These are phyloP conservation scores for Asbolus verrucosus DNA, from an alignment of 1,140 invertebrate genomes.

Conservation along the genomic window DNA sequence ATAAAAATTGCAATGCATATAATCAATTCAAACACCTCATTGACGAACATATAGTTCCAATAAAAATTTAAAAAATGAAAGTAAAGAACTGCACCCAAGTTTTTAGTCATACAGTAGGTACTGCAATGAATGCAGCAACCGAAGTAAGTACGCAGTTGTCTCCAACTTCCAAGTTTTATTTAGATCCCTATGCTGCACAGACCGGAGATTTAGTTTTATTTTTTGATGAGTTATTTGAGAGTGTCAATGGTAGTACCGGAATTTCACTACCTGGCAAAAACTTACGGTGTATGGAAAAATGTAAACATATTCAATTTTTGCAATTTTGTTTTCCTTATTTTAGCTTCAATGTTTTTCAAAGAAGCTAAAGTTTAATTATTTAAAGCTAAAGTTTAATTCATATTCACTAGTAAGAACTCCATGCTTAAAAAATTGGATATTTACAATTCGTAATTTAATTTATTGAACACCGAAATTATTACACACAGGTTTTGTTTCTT, in stretches of 20 bases:
- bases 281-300: slow-evolving; percentile 29
- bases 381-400: too few relatives aligned
- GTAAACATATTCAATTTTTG: slow-evolving; percentile 31
- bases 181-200: slow-evolving; percentile 36
- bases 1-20: slow-evolving; percentile 12
- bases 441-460: too few relatives aligned
- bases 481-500: too few relatives aligned
- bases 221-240: slow-evolving; percentile 47
- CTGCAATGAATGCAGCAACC: background rate
- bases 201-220: slow-evolving; percentile 47
- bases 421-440: slow-evolving; percentile 28
- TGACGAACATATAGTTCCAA: slow-evolving; percentile 42
- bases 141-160: slow-evolving; percentile 14
- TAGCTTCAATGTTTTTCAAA: slow-evolving; percentile 34
- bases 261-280: slow-evolving; percentile 28
- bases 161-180: slow-evolving; percentile 6
- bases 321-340: slow-evolving; percentile 23
- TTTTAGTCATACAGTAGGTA: slow-evolving; percentile 33
- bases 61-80: slow-evolving; percentile 50
- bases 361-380: too few relatives aligned
- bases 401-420: background rate
- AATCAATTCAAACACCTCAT: slow-evolving; percentile 32
- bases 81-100: slow-evolving; percentile 48
- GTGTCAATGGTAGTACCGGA: slow-evolving; percentile 31
- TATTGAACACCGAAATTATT: too few relatives aligned